Conservation (phyloP, 2,797 vertebrate species). For the Poeciliopsis paucimaculata region DNA sequence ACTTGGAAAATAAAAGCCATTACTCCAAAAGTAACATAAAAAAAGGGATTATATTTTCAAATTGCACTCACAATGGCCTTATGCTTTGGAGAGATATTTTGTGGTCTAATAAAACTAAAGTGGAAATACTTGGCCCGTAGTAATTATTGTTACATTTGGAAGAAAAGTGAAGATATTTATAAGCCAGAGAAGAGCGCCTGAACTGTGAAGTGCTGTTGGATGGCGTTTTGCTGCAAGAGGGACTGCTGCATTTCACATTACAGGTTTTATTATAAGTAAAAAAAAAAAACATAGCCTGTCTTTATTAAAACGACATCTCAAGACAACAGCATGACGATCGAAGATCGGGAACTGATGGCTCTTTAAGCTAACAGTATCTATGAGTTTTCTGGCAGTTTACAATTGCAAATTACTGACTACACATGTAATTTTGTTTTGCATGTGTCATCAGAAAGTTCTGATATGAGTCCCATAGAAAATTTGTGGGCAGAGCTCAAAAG, state of each 20-base stretch:
- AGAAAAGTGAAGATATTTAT: not conserved
- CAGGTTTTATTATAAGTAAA: not conserved
- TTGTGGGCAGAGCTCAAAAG: too few relatives aligned
- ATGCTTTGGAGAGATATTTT: not conserved
- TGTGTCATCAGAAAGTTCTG: too few relatives aligned
- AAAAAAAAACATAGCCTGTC: not conserved
- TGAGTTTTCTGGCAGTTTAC: not conserved
- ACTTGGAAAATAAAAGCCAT: not conserved
- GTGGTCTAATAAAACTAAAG: too few relatives aligned
- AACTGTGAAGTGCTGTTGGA: not conserved
- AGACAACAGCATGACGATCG: not conserved
- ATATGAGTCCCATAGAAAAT: too few relatives aligned
- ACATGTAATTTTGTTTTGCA: not conserved
- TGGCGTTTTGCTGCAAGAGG: not conserved
- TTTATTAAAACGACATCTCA: not conserved
- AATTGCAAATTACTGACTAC: not conserved
- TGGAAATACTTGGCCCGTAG: too few relatives aligned
- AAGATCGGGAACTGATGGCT: not conserved
- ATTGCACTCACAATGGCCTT: not conserved
- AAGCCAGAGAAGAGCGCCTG: not conserved
- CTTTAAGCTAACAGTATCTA: not conserved
- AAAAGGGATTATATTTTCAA: not conserved
- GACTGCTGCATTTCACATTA: not conserved
- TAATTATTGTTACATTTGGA: not conserved
- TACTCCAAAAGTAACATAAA: not conserved